Evolutionary conservation across 2,888 invertebrate species (phyloP), one percentile per base, ranked within the genome.

Genomic region (Scaeva pyrastri): DNA sequence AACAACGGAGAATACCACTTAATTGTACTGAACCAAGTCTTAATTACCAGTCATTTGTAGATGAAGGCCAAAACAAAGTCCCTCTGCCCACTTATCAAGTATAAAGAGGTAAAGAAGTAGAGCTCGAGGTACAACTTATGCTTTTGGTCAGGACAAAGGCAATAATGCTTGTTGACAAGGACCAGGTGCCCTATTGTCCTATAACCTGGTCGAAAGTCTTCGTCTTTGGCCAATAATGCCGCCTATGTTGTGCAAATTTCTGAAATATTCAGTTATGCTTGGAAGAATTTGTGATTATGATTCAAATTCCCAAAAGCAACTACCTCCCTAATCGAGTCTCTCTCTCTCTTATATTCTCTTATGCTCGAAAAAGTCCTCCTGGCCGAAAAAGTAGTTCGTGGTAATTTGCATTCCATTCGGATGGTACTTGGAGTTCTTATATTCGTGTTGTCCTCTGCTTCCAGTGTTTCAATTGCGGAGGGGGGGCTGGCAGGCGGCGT

Each of bases 361-460:
- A 64, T 31, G 11, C 14, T 26, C 45, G 14, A 31, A 39, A 19
- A 73, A 36, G 23, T 41, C 23, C 21, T 26, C 43, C 23, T 36
- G 26, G 19, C 39, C n/a, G 39, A 39, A 21, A 52, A 39, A 48
- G 26, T 84, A 75, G 75, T 80, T 80, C 26, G 48, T 43, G 62
- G 75, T 76, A 80, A 85, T 85, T 85, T 80, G 62, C 80, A 85
- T 85, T 85, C 80, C 75, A 56, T 55, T 76, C 72, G 66, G 60
- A 55, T 73, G n/a, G 62, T 62, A 55, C 73, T 73, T 68, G 5
- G 39, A 11, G 12, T 39, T 52, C 16, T 52, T 68, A 50, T 21
- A 50, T 21, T 50, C 7, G 19, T 41, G 70, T 74, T 41, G 21
- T 5, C 16, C 10, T 58, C 16, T 64, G 43, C 64, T 60, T 76